Evolutionary conservation across 35 echinoderm and acorn worm species (phyloP), one percentile per base, ranked within the genome.

Genomic region (Lytechinus pictus): DNA sequence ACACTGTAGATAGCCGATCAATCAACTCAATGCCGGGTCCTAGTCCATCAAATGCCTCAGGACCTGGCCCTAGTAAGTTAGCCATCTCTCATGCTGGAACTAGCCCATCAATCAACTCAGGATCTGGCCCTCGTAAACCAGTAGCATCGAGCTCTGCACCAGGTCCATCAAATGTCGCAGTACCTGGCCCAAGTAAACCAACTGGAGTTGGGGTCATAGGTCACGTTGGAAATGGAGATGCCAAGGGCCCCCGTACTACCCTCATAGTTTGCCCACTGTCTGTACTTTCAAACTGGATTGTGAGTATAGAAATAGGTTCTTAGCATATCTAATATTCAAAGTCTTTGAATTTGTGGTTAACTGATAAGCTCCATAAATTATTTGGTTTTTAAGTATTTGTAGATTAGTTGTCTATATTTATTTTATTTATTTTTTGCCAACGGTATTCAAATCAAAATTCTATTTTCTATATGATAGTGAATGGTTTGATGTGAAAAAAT

Each of bases 231-330:
- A 29, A 89, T n/a, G 58, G 52, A 66, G 54, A 89, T 52, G 21
- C 61, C 13, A 33, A 14, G 52, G 87, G 94, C 24, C 98, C 98
- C 29, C 95, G 92, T 61, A 60, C 98, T 44, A 99, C 98, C 14
- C 97, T 99, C 10, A 99, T 99, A 19, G 53, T 99, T 0, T 99
- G 98, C 89, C 98, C 98, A 7, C 91, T 99, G 54, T 97, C 97
- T 1, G 98, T 99, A 9, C 55, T 99, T 3, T 89, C 95, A 72
- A 99, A 99, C 86, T 99, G 98, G 98, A 61, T 99, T 92, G 97
- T 98, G 87, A 98, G 97, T 94, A 58, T 9, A 54, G 7, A 57
- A 9, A 44, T 44, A 44, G 33, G 1, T 44, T 44, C 33, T 44
- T 44, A 44, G 33, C 33, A 44, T 44, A 44, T 44, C 33, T 44